A percentile compares a stretch with the other conserved stretches of the same genome.
These are phyloP conservation scores for Ethmia dodecea DNA, from an alignment of 2,888 invertebrate genomes.

Conservation along the genomic window DNA sequence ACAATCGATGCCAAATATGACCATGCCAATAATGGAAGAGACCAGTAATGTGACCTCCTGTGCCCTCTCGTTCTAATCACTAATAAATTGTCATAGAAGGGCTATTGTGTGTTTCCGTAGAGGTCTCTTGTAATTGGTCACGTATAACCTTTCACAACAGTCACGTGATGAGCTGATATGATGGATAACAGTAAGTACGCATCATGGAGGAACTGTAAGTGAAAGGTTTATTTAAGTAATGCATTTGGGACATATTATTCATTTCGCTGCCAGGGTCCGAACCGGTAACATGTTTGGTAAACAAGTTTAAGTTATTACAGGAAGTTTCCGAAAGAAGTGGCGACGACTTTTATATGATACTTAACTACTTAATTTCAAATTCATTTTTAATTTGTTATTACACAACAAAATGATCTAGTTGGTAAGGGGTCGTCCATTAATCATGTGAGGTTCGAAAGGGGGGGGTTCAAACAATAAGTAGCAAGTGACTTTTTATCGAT, in stretches of 20 bases:
- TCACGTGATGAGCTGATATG: constrained; percentile 8
- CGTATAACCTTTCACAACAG: constrained; percentile 7
- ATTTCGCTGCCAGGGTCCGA: background rate
- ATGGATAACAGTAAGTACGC: background rate
- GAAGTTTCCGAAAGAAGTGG: too few relatives aligned
- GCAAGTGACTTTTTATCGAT: too few relatives aligned
- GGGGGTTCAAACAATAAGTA: too few relatives aligned
- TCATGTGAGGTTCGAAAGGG: too few relatives aligned
- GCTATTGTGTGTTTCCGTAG: background rate
- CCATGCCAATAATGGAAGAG: background rate
- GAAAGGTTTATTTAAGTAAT: constrained; percentile 5
- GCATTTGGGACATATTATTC: constrained; percentile 5
- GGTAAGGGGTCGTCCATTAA: too few relatives aligned
- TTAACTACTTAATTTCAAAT: too few relatives aligned
- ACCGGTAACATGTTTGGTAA: background rate
- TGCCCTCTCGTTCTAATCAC: background rate
- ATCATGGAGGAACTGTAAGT: constrained; percentile 1
- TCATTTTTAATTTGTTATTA: too few relatives aligned
- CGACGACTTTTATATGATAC: too few relatives aligned
- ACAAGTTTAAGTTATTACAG: too few relatives aligned
- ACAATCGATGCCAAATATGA: too few relatives aligned
- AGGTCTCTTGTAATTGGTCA: constrained; percentile 2
- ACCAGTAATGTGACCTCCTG: background rate
- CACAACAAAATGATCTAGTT: too few relatives aligned
- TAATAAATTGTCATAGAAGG: background rate